phyloP scores from a whole-genome alignment of 2,113 vertebrate species.

The Papio anubis region DNA sequence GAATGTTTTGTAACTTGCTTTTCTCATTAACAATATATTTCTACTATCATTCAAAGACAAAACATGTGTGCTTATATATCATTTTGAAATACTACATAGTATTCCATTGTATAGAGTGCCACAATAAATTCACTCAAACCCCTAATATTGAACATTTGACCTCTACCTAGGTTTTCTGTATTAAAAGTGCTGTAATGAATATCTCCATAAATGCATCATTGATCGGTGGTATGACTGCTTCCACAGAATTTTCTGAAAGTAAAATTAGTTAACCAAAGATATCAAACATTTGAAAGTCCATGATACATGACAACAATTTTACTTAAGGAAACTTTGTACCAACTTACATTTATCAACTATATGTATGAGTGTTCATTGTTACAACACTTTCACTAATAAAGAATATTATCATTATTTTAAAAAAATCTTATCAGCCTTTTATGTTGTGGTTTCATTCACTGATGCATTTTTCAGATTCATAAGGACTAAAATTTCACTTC shows the following conservation, averaged over 20 bases:
- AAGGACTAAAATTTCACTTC: not conserved
- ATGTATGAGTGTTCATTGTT: not conserved
- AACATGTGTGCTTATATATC: not conserved
- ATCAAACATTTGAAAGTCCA: not conserved
- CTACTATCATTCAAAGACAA: not conserved
- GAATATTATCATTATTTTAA: not conserved
- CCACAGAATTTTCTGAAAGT: constrained; percentile 6
- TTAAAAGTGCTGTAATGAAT: not conserved
- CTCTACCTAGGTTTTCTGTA: not conserved
- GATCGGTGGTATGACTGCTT: not conserved
- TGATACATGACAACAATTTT: not conserved
- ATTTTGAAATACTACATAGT: not conserved
- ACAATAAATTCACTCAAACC: not conserved
- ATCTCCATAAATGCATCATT: not conserved
- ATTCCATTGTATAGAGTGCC: not conserved
- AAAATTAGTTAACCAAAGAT: not conserved
- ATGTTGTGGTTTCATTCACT: not conserved
- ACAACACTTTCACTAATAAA: not conserved
- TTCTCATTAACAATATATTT: not conserved
- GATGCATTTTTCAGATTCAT: not conserved
- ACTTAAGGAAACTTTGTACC: not conserved
- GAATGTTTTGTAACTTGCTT: constrained; percentile 36
- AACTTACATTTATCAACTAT: not conserved
- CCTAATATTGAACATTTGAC: not conserved
- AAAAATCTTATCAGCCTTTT: not conserved